These are phyloP conservation scores for Tiliacea aurago DNA, from an alignment of 2,888 invertebrate genomes.

Conservation along the genomic window DNA sequence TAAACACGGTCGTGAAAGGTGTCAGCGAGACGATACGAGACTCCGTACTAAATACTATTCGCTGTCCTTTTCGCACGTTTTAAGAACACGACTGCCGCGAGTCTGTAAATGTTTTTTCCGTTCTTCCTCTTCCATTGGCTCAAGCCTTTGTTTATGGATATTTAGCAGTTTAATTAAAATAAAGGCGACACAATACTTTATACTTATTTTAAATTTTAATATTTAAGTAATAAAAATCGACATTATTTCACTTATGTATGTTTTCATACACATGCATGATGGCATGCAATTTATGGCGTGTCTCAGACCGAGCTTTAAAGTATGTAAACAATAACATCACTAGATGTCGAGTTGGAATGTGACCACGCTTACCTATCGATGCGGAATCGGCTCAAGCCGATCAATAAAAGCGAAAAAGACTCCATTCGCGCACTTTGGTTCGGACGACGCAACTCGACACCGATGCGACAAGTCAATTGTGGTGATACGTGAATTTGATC, in stretches of 20 bases:
- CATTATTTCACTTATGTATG: not conserved
- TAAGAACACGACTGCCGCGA: not conserved
- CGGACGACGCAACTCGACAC: too few relatives aligned
- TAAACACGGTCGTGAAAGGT: not conserved
- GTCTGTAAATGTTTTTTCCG: not conserved
- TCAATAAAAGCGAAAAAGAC: not conserved
- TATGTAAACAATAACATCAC: not conserved
- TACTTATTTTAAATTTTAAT: not conserved
- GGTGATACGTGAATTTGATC: not conserved
- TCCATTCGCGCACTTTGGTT: not conserved
- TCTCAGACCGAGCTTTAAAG: not conserved
- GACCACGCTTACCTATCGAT: not conserved
- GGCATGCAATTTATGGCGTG: too few relatives aligned
- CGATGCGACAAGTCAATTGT: not conserved
- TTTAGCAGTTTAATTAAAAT: not conserved
- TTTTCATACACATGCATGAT: constrained; percentile 10
- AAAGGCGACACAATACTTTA: not conserved
- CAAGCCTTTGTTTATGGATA: not conserved
- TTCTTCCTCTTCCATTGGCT: not conserved
- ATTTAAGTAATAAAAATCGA: constrained; percentile 8
- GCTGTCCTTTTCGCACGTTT: not conserved
- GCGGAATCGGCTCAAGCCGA: not conserved
- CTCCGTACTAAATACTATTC: not conserved
- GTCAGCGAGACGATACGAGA: not conserved
- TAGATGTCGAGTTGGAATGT: not conserved